Percentiles rank a stretch among this genome's conserved stretches.
Evolutionary conservation across 2,888 invertebrate species (phyloP).

Genomic region (Pteria penguin): DNA sequence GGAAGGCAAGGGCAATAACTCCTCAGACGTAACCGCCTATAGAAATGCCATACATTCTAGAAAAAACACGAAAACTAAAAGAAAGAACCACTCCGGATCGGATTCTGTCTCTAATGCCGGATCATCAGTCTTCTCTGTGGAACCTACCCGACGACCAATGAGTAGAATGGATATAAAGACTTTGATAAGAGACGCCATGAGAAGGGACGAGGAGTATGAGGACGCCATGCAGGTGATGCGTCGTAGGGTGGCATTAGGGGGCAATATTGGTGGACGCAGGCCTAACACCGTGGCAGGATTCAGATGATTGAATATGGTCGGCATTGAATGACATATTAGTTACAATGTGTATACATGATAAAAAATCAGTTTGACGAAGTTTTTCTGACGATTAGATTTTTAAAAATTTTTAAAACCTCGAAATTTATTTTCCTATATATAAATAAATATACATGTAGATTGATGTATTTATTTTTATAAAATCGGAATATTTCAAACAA

Average conservation of each 20-base stretch:
- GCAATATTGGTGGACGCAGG: not conserved
- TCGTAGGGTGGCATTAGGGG: slow-evolving; percentile 15
- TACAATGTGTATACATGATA: too few relatives aligned
- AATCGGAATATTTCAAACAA: too few relatives aligned
- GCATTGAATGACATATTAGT: too few relatives aligned
- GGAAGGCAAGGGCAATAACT: slow-evolving; percentile 16
- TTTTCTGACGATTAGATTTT: too few relatives aligned
- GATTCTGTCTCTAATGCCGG: slow-evolving; percentile 12
- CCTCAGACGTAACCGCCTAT: too few relatives aligned
- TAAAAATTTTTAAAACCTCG: too few relatives aligned
- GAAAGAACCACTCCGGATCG: not conserved
- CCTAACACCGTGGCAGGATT: slow-evolving; percentile 23
- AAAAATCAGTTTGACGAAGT: too few relatives aligned
- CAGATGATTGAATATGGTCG: too few relatives aligned
- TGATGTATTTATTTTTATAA: too few relatives aligned
- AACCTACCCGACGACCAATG: not conserved
- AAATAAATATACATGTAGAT: too few relatives aligned
- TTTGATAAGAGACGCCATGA: slow-evolving; percentile 2
- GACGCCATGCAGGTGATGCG: slow-evolving; percentile 25
- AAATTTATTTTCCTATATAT: too few relatives aligned
- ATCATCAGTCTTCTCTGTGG: not conserved
- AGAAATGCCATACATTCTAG: not conserved
- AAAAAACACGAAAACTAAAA: not conserved
- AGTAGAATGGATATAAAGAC: not conserved
- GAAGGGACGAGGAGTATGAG: slow-evolving; percentile 13